Evolutionary conservation across 2,797 vertebrate genomes (phyloP).

Genomic region (Hozukius guyotensis): DNA sequence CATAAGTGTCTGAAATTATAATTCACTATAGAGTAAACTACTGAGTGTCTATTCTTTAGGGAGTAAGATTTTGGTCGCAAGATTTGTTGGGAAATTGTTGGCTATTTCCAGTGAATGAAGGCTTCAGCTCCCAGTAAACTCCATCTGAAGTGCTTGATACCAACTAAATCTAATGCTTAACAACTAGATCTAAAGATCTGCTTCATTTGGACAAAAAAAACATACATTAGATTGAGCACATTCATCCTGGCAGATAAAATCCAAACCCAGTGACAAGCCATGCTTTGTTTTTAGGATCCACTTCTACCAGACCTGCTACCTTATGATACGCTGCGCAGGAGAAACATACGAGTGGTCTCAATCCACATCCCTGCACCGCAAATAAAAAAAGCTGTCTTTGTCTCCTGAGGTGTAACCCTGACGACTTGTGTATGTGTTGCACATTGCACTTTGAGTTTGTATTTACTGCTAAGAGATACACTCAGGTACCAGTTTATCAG

Average conservation of each 20-base stretch:
- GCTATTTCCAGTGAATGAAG: too few species aligned
- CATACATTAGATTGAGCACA: background rate
- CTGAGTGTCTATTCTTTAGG: background rate
- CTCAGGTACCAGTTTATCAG: background rate
- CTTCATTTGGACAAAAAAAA: background rate
- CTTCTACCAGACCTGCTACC: background rate
- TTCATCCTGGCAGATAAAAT: background rate
- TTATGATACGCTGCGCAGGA: accelerated
- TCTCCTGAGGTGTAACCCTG: background rate
- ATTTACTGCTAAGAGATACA: background rate
- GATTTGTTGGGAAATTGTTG: too few species aligned
- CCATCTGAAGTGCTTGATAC: too few species aligned
- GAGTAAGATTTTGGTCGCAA: background rate
- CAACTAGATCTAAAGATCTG: background rate
- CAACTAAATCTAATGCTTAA: background rate
- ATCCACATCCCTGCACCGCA: background rate
- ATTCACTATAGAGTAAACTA: background rate
- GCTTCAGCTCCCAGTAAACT: too few species aligned
- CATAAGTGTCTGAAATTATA: accelerated
- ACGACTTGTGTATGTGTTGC: background rate
- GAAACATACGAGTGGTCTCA: background rate
- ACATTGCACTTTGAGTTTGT: background rate
- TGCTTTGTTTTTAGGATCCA: background rate
- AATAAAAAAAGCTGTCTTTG: background rate
- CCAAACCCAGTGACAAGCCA: background rate